Conservation (phyloP, 2,888 invertebrate species). For the Nomada hirtipes region DNA sequence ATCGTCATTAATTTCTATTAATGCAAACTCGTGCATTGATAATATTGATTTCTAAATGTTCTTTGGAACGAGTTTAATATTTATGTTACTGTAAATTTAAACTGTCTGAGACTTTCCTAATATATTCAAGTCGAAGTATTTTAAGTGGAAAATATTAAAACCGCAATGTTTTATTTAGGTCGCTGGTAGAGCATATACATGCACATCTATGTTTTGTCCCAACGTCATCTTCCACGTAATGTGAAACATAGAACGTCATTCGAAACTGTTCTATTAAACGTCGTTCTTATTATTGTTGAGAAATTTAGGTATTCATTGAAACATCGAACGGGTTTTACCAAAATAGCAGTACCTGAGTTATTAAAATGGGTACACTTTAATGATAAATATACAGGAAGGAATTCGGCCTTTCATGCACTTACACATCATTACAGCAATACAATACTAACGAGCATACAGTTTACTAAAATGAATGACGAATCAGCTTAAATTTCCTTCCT, state of each 20-base stretch:
- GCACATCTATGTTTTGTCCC: no score
- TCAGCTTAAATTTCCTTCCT: background rate
- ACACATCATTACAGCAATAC: no score
- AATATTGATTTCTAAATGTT: no score
- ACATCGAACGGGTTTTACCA: background rate
- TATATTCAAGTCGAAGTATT: no score
- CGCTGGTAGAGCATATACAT: background rate
- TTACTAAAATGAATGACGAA: no score
- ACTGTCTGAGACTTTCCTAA: no score
- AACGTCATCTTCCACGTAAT: background rate
- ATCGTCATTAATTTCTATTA: no score
- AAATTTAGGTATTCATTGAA: constrained; percentile 2
- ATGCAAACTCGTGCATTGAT: no score
- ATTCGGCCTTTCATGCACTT: no score
- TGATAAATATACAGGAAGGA: background rate
- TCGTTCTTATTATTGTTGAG: background rate
- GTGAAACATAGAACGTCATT: background rate
- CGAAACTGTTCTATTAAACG: background rate
- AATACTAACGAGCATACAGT: no score
- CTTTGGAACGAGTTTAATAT: no score
- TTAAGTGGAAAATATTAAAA: background rate
- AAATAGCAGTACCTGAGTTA: background rate
- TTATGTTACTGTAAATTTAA: no score
- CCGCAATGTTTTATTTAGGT: background rate
- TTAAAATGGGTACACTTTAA: background rate